Evolutionary conservation across 2,888 invertebrate genomes (phyloP), one percentile per base, ranked within the genome.

Genomic region (Nowickia ferox): DNA sequence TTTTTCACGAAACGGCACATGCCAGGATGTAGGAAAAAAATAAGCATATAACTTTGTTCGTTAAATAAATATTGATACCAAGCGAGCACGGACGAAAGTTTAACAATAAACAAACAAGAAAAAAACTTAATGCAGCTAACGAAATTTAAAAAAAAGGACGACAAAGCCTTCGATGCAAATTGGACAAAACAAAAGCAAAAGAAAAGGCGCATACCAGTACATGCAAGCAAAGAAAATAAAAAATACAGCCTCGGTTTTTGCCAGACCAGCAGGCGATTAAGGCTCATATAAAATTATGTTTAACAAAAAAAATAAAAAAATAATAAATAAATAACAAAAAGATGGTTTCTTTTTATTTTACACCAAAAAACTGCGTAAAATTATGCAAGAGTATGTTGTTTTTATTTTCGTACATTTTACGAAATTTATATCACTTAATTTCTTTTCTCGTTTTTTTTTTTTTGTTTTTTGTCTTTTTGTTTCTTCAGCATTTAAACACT

Each of bases 1-100:
- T 63, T 53, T 86, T 87, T 88, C 87, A 61, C 61, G 13, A 68
- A 84, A 82, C 77, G 68, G 74, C 68, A 86, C 84, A 77, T 82
- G 82, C 77, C 71, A 61, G 81, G 77, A 81, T 68, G 65, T 66
- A 17, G 69, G 53, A 77, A 42, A 30, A 30, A 30, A 1, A n/a
- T 22, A 19, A 19, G 44, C 61, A 65, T 19, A 71, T 61, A 79
- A 75, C 40, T 69, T 53, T 46, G 38, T 38, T 69, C 15, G 51
- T 15, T 61, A 63, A 75, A 75, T 75, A 75, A 82, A 82, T 69
- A 82, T 82, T 82, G 75, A 82, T 75, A 75, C 68, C 10, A 17
- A 38, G 38, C 13, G 46, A 8, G 69, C 61, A 53, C 38, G 11
- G 19, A 55, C 63, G 8, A 57, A 75, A 75, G 75, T 59, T 69